These are phyloP conservation scores for Himalopsyche kuldschensis DNA, from an alignment of 2,888 invertebrate genomes.

Conservation along the genomic window DNA sequence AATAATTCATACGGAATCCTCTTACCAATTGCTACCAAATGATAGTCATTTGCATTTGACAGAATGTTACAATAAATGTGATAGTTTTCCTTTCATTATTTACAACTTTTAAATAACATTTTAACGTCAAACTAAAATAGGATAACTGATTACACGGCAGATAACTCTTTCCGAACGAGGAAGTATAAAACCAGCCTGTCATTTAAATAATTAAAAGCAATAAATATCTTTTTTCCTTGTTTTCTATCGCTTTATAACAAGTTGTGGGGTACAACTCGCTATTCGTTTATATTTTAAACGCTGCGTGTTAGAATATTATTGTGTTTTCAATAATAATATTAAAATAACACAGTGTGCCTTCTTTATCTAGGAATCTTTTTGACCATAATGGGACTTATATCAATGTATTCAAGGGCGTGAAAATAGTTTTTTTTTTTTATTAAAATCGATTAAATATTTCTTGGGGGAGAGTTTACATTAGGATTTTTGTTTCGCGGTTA, in stretches of 20 bases:
- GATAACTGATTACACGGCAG: constrained; percentile 22
- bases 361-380: background rate
- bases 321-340: background rate
- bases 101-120: constrained; percentile 23
- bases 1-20: background rate
- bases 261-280: background rate
- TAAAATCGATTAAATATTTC: too few relatives aligned
- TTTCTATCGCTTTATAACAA: background rate
- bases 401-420: background rate
- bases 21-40: background rate
- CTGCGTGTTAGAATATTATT: background rate
- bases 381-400: background rate
- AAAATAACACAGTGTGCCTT: background rate
- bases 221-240: constrained; percentile 10
- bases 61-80: background rate
- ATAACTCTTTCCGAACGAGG: constrained; percentile 21
- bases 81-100: constrained; percentile 22
- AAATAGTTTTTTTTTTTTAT: too few relatives aligned
- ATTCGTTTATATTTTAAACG: background rate
- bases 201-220: constrained; percentile 28
- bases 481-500: too few relatives aligned
- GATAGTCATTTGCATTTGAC: background rate
- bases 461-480: too few relatives aligned
- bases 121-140: constrained; percentile 16
- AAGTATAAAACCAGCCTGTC: constrained; percentile 15